Percentiles rank a stretch among this genome's conserved stretches.
Conservation (phyloP, 2,113 vertebrate genomes). For the Hiodon alosoides region DNA sequence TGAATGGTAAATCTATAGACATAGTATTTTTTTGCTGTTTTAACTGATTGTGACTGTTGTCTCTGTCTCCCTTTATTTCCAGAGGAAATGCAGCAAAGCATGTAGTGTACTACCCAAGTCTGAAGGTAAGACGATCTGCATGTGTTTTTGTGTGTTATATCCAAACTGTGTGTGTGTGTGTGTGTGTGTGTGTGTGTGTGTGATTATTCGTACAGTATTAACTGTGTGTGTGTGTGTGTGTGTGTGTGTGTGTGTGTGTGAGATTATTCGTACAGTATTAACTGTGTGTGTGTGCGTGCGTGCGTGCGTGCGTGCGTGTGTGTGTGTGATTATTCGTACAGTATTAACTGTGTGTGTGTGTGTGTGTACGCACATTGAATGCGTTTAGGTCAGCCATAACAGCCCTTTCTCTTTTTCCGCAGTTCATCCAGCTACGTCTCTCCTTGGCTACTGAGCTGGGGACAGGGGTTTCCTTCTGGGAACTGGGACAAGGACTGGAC, state of each 20-base stretch:
- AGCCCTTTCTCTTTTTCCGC: conserved; percentile 36
- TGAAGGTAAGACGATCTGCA: conserved; percentile 56
- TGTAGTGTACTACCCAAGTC: conserved; percentile 67
- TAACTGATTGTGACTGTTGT: not conserved
- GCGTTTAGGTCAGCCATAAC: conserved; percentile 6
- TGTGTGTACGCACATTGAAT: conserved; percentile 4
- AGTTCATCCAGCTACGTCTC: conserved; percentile 82
- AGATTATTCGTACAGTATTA: not conserved
- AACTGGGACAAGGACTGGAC: conserved; percentile 95
- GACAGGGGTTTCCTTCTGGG: conserved; percentile 92
- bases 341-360: not conserved
- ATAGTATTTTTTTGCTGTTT: not conserved
- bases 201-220: not conserved
- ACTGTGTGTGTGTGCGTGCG: not conserved
- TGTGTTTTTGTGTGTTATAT: not conserved
- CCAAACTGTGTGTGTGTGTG: not conserved
- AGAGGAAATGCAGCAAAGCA: conserved; percentile 68
- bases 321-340: not conserved
- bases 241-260: not conserved
- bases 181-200: not conserved
- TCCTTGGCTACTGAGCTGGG: conserved; percentile 83
- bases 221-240: not conserved
- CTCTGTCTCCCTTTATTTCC: conserved; percentile 30
- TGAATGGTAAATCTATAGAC: too few relatives aligned
- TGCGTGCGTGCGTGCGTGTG: not conserved